Evolutionary conservation across 1,140 invertebrate genomes (phyloP).

Genomic region (Macrostomum lignano): DNA sequence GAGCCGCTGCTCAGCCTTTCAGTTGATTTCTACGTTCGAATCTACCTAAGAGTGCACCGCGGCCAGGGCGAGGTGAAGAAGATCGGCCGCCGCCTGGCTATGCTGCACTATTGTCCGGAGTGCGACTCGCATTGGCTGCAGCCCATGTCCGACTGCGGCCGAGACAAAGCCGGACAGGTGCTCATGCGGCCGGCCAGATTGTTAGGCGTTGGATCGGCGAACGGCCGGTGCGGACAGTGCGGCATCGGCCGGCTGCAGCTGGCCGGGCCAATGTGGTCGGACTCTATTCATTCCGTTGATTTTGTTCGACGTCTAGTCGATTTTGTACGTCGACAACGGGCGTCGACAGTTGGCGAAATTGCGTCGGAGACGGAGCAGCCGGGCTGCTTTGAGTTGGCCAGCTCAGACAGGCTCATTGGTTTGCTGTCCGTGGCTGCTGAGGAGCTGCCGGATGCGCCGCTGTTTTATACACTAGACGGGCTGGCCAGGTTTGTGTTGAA

Average conservation of each 20-base stretch:
- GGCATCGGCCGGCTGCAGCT: conserved; percentile 41
- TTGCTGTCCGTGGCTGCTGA: conserved; percentile 32
- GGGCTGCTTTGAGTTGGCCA: no score
- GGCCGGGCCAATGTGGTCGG: conserved; percentile 74
- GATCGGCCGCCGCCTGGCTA: conserved; percentile 42
- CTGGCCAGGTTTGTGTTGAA: conserved; percentile 37
- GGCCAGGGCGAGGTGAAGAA: conserved; percentile 53
- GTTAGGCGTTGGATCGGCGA: not conserved
- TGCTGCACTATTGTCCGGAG: conserved; percentile 30
- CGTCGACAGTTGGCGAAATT: no score
- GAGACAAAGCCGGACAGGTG: not conserved
- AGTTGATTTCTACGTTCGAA: conserved; percentile 79
- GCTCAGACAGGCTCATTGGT: conserved; percentile 41
- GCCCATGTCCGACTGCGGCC: conserved; percentile 1
- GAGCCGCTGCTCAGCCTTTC: conserved; percentile 62
- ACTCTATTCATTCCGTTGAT: conserved; percentile 43
- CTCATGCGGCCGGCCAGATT: not conserved
- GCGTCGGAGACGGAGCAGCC: no score
- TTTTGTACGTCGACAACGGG: no score
- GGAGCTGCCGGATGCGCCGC: conserved; percentile 49
- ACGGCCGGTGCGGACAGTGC: conserved; percentile 41
- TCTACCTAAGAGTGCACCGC: conserved; percentile 57
- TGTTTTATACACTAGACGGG: conserved; percentile 50
- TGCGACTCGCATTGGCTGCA: conserved; percentile 50
- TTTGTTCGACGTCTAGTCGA: conserved; percentile 39